Base-by-base conservation (phyloP, 1,140 invertebrate genomes). In the Cardiocondyla obscurior region DNA sequence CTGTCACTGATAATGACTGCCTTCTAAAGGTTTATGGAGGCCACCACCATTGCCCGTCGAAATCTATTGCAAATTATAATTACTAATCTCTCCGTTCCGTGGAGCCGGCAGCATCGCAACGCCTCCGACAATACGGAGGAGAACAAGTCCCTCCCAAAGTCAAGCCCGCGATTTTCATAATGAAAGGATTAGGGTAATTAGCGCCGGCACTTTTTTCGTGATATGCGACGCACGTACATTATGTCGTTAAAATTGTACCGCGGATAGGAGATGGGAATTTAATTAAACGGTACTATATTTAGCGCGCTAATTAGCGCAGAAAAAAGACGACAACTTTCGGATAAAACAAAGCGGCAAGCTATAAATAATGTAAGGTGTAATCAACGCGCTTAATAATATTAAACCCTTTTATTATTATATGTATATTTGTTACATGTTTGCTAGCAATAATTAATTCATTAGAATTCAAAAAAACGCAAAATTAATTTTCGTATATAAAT, bases 251-350 rank as follows among this genome's bases (percentile, higher is more conserved):
- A 42, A 79, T 79, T 79, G 67, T 79, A 51, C 53, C 33, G 74
- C 22, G 62, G 16, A 25, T 33, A 22, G 58, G 33, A 55, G 22
- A 79, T 79, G 62, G 46, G 62, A 69, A 79, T 79, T 79, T 79
- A 79, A 79, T 79, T 79, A 69, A 79, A 79, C 33, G 22, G n/a
- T 42, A 79, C 46, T 53, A 67, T 49, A 79, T 53, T 79, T 42
- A 28, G 30, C 33, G 62, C 46, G 46, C 46, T 79, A 79, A 79
- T 79, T 79, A 79, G 74, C 49, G 62, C 36, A 25, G 57, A 19
- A 51, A 76, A 69, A 39, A 44, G 16, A 53, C 36, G n/a, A 36
- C 36, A 12, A 36, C 42, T 69, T 64, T 39, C 25, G 30, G 25
- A 69, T 69, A 25, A 79, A 53, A 79, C 46, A 39, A 53, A 44